A percentile compares a stretch with the other conserved stretches of the same genome.
Evolutionary conservation across 2,888 invertebrate genomes (phyloP).

Genomic region (Linnaemya tessellans): DNA sequence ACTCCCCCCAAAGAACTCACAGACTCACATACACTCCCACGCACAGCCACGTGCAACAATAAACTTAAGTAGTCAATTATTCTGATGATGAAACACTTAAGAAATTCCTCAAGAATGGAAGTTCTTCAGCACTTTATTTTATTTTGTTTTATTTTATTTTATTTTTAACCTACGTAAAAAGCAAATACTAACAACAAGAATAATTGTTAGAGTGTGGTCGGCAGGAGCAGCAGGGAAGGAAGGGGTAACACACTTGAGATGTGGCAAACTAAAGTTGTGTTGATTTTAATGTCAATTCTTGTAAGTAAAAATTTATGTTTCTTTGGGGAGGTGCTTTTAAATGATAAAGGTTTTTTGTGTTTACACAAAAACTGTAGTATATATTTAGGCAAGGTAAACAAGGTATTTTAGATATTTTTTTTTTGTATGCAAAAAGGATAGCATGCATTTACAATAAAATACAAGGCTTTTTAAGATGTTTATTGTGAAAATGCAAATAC

Average conservation of each 20-base stretch:
- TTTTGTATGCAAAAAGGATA: not conserved
- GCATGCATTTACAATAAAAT: not conserved
- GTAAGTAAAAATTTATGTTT: conserved; percentile 3
- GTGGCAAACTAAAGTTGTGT: conserved; percentile 38
- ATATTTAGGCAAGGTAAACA: not conserved
- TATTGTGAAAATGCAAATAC: not conserved
- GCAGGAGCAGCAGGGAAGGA: not conserved
- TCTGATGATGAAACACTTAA: conserved; percentile 60
- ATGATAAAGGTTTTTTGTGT: conserved; percentile 12
- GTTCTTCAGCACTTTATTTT: no score
- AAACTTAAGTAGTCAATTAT: conserved; percentile 58
- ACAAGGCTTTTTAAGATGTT: not conserved
- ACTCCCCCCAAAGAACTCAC: not conserved
- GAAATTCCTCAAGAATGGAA: conserved; percentile 55
- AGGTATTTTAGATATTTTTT: not conserved
- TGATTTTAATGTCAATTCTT: conserved; percentile 48
- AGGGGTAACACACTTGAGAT: conserved; percentile 9
- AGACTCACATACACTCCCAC: not conserved
- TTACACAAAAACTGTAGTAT: conserved; percentile 24
- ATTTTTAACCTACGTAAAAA: conserved; percentile 46
- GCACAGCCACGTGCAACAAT: conserved; percentile 19
- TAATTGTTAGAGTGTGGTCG: not conserved
- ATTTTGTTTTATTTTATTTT: no score
- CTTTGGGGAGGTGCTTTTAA: conserved; percentile 21
- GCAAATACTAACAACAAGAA: conserved; percentile 10